Evolutionary conservation across 2,113 vertebrate genomes (phyloP), one percentile per base, ranked within the genome.

Genomic region (Acanthochromis polyacanthus): DNA sequence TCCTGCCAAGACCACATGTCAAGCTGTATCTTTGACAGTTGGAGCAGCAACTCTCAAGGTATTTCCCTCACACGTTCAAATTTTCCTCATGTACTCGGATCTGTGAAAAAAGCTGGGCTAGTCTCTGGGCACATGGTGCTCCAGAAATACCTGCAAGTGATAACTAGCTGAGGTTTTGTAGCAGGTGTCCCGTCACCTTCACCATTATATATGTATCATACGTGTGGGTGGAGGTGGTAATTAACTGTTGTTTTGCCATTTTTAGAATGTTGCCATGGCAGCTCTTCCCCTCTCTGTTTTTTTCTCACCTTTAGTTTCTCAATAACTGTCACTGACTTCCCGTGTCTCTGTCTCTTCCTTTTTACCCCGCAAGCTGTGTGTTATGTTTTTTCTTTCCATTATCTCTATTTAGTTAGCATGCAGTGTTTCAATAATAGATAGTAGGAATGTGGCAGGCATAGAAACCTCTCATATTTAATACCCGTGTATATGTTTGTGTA

Each of bases 241-340:
- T 93, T 91, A 93, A 86, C 90, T 86, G 85, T 89, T 91, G 89
- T 77, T 76, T 81, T 78, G 75, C 82, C 87, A 84, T 91, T 91
- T 93, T 92, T 92, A 92, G 89, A 84, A 61, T 22, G 84, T 92
- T 89, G 74, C 88, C 87, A 92, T 92, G 89, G 87, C 90, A 86
- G 85, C 89, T 75, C 23, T 75, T 30, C 68, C 57, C 48, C 52
- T 70, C 57, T 78, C 57, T 46, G 70, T 75, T 53, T 75, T 25
- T 64, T 88, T 87, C 72, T 82, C 82, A 81, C 78, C 58, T 85
- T 73, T 84, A 59, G 82, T 82, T 79, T 84, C 72, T 75, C 80
- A 53, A 59, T 65, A 78, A 73, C 70, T 71, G 63, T 65, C 75
- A 48, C 73, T 40, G 53, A 64, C 61, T 82, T 80, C 11, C 16